Evolutionary conservation across 2,888 invertebrate species (phyloP).

Genomic region (Nephrocerus scutellatus): DNA sequence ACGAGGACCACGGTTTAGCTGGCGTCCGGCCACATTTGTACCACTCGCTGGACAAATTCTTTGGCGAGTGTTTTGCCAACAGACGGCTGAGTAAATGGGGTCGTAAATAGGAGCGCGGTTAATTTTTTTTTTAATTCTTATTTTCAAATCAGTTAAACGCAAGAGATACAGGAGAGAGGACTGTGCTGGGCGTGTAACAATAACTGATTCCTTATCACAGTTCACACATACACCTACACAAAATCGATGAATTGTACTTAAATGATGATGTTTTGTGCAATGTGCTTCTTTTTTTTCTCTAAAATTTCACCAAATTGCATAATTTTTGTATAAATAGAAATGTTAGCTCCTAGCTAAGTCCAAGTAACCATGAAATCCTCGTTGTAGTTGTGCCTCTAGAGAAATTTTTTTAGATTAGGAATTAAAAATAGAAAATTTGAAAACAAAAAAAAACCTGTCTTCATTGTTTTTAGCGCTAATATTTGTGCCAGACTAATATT

Average conservation of each 20-base stretch:
- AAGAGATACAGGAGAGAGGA: too few relatives aligned
- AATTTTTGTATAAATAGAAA: too few relatives aligned
- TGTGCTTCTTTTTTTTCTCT: too few relatives aligned
- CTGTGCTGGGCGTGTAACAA: too few relatives aligned
- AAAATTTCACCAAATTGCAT: too few relatives aligned
- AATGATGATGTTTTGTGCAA: conserved; percentile 17
- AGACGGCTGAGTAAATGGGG: conserved; percentile 30
- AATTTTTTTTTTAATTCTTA: too few relatives aligned
- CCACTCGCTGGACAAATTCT: conserved; percentile 80
- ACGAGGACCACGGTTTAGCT: conserved; percentile 82
- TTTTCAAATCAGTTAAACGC: too few relatives aligned
- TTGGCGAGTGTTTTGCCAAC: conserved; percentile 48
- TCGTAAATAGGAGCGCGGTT: too few relatives aligned
- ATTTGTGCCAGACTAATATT: conserved; percentile 1
- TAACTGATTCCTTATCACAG: conserved; percentile 13
- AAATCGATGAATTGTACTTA: conserved; percentile 10
- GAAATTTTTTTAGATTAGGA: conserved; percentile 6
- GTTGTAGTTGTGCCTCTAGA: conserved; percentile 25
- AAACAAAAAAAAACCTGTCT: conserved; percentile 6
- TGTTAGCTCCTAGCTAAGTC: too few relatives aligned
- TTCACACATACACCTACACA: conserved; percentile 7
- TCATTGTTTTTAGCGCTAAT: neutral
- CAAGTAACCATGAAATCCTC: too few relatives aligned
- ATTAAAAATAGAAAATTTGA: conserved; percentile 5
- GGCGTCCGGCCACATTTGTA: conserved; percentile 82